phyloP scores from a whole-genome alignment of 2,113 vertebrate genomes.

The Upupa epops region DNA sequence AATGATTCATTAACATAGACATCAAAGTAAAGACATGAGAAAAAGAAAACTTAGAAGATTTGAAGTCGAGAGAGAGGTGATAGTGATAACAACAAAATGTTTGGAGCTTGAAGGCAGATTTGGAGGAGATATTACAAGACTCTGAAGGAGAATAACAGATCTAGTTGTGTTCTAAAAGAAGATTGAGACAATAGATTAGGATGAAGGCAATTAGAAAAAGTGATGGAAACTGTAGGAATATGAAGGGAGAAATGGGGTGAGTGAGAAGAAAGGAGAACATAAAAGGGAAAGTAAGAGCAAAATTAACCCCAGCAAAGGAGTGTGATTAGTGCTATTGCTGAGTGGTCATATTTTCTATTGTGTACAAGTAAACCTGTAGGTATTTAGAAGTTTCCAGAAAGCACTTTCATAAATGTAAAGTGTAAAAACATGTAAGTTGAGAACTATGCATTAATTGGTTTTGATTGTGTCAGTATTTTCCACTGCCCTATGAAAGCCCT shows the following conservation, averaged over 20 bases:
- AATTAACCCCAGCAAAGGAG: background rate
- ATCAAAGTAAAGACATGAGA: background rate
- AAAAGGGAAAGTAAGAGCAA: background rate
- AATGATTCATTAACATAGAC: background rate
- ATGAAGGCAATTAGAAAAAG: background rate
- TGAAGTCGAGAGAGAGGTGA: background rate
- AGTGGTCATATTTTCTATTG: background rate
- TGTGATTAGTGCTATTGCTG: background rate
- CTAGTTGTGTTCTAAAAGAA: background rate
- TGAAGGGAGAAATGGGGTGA: background rate
- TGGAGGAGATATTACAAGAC: background rate
- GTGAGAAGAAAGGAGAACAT: background rate
- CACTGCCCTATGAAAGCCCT: background rate
- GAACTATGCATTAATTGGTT: background rate
- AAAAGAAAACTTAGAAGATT: background rate
- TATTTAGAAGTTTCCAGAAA: slow-evolving; percentile 26
- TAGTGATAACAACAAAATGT: background rate
- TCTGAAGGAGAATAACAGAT: background rate
- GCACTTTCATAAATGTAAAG: slow-evolving; percentile 6
- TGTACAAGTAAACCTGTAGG: background rate
- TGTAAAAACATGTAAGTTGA: slow-evolving; percentile 34
- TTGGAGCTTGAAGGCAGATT: background rate
- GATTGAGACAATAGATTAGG: background rate
- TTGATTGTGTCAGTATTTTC: slow-evolving; percentile 34
- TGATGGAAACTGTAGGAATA: background rate